A percentile compares a stretch with the other conserved stretches of the same genome.
phyloP scores from a whole-genome alignment of 2,113 vertebrate genomes.

The Oncorhynchus tshawytscha region DNA sequence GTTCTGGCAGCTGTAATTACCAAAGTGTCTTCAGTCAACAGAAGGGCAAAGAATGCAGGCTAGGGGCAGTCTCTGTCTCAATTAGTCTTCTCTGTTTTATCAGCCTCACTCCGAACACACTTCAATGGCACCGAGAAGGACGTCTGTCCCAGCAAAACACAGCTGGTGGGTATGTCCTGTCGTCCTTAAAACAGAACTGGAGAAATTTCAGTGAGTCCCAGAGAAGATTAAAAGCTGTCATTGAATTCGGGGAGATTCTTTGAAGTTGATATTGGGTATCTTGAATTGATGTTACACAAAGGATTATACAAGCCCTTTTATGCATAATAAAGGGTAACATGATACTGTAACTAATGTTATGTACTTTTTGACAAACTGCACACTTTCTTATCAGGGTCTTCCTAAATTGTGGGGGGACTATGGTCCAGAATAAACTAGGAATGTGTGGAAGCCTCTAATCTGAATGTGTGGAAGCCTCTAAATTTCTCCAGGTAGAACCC shows the following conservation, averaged over 20 bases:
- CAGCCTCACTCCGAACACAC: conserved; percentile 45
- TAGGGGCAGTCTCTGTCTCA: conserved; percentile 66
- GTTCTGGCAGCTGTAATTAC: conserved; percentile 65
- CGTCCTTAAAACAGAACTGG: neutral
- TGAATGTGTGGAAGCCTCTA: too few relatives aligned
- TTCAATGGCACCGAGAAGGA: conserved; percentile 47
- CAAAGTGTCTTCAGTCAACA: conserved; percentile 49
- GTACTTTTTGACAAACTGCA: too few relatives aligned
- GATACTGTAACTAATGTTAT: too few relatives aligned
- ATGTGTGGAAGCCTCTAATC: too few relatives aligned
- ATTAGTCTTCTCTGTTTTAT: conserved; percentile 64
- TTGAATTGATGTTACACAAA: conserved; percentile 33
- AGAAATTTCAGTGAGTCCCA: neutral
- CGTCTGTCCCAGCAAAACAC: conserved; percentile 60
- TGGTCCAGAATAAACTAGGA: too few relatives aligned
- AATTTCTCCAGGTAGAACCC: too few relatives aligned
- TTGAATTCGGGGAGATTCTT: conserved; percentile 58
- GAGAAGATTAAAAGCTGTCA: conserved; percentile 38
- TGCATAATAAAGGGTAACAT: too few relatives aligned
- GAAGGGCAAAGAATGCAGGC: conserved; percentile 42
- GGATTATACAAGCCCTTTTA: too few relatives aligned
- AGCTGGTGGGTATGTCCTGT: conserved; percentile 2
- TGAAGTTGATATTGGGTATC: conserved; percentile 44
- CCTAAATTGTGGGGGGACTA: too few relatives aligned
- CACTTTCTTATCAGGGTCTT: too few relatives aligned